Evolutionary conservation across 2,797 vertebrate genomes (phyloP).

Genomic region (Rhadinocentrus ornatus): DNA sequence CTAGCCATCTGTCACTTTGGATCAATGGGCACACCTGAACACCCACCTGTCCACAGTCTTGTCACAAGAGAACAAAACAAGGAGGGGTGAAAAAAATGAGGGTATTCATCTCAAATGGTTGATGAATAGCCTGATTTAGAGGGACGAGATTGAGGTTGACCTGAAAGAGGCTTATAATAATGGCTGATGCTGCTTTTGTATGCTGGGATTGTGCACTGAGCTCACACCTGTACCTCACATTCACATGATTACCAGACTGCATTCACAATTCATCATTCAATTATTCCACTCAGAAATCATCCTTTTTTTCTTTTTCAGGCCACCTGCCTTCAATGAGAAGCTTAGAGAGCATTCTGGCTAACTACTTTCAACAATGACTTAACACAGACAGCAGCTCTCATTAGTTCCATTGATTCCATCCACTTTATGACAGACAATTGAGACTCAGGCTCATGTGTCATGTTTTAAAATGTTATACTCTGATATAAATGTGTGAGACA

Average conservation of each 20-base stretch:
- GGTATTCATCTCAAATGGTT: conserved; percentile 49
- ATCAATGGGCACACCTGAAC: conserved; percentile 79
- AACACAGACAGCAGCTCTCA: conserved; percentile 41
- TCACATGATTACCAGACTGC: conserved; percentile 24
- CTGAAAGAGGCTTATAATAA: conserved; percentile 38
- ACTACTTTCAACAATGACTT: conserved; percentile 29
- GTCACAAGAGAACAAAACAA: conserved; percentile 49
- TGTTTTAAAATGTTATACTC: neutral
- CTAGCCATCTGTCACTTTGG: conserved; percentile 75
- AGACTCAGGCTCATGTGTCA: conserved; percentile 39
- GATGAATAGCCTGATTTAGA: conserved; percentile 62
- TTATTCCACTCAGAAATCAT: conserved; percentile 10
- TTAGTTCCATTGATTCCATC: conserved; percentile 55
- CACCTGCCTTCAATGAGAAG: conserved; percentile 8
- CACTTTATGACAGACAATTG: conserved; percentile 49
- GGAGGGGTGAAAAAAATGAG: neutral
- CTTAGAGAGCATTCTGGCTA: conserved; percentile 30
- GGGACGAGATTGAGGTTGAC: conserved; percentile 40
- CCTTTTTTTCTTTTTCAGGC: conserved; percentile 1
- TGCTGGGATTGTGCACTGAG: conserved; percentile 9
- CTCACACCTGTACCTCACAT: conserved; percentile 5
- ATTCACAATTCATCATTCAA: conserved; percentile 15
- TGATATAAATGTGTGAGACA: too few relatives aligned
- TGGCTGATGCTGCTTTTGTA: conserved; percentile 29
- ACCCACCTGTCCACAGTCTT: conserved; percentile 76